Conservation (phyloP, 30 jellyfish, hydroid and myxozoan species). For the Aurelia aurita region DNA sequence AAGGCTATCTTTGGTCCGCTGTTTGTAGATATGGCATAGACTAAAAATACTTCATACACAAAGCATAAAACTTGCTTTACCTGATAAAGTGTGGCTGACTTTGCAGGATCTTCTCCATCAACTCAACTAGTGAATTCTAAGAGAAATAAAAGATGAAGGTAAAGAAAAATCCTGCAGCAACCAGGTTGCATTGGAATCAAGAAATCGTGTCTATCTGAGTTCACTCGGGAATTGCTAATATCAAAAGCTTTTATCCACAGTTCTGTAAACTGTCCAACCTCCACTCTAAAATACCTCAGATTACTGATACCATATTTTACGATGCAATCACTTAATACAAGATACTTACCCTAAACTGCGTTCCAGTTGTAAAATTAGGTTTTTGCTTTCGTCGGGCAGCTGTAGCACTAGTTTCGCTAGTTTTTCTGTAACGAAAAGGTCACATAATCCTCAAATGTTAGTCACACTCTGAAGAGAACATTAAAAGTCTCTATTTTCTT, state of each 20-base stretch:
- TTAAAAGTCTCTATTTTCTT: too few species aligned
- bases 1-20: too few species aligned
- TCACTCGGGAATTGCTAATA: too few species aligned
- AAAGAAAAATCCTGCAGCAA: too few species aligned
- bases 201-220: too few species aligned
- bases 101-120: conserved; percentile 87
- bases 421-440: conserved; percentile 27
- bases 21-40: too few species aligned
- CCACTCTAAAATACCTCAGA: too few species aligned
- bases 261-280: too few species aligned
- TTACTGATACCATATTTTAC: too few species aligned
- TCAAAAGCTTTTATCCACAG: too few species aligned
- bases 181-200: too few species aligned
- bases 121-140: conserved; percentile 88
- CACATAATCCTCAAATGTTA: background rate
- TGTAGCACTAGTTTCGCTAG: conserved; percentile 43
- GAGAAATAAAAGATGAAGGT: background rate
- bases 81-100: conserved; percentile 91
- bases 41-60: background rate
- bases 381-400: conserved; percentile 66
- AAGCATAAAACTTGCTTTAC: conserved; percentile 10
- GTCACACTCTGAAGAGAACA: background rate
- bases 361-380: conserved; percentile 62
- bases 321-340: background rate
- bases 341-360: conserved; percentile 68